Conservation (phyloP, 2,797 vertebrate species). For the Garrulus glandarius region DNA sequence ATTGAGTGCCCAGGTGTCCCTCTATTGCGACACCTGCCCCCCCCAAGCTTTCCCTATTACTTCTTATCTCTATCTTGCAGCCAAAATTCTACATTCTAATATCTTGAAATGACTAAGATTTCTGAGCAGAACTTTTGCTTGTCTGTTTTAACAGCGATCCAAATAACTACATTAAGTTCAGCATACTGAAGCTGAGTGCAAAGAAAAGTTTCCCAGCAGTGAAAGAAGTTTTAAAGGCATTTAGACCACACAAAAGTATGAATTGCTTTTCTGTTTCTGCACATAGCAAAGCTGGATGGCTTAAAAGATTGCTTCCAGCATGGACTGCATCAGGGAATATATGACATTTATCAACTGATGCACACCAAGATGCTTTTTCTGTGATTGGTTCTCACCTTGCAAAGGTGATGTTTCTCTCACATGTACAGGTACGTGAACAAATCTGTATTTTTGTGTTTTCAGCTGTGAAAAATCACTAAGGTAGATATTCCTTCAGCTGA, state of each 20-base stretch:
- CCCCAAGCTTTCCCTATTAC: not conserved
- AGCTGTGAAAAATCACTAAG: not conserved
- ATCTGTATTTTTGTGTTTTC: not conserved
- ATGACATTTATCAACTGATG: not conserved
- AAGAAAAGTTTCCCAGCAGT: not conserved
- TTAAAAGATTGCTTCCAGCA: not conserved
- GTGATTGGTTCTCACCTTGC: not conserved
- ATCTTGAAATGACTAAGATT: not conserved
- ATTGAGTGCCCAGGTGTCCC: too few species aligned
- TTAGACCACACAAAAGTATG: not conserved
- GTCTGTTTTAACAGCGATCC: accelerated
- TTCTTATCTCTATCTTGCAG: not conserved
- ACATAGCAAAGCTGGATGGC: not conserved
- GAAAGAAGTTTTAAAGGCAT: not conserved
- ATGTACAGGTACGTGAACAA: not conserved
- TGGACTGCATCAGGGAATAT: not conserved
- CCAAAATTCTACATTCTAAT: not conserved
- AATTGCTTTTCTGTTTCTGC: not conserved
- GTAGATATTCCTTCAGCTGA: not conserved
- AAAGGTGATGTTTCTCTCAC: not conserved
- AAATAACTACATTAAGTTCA: not conserved
- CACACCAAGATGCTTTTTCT: not conserved
- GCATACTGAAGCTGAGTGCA: not conserved
- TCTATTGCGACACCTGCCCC: too few species aligned
- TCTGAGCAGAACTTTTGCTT: not conserved